These are phyloP conservation scores for Delphinus delphis DNA, from an alignment of 2,113 vertebrate species.

Conservation along the genomic window DNA sequence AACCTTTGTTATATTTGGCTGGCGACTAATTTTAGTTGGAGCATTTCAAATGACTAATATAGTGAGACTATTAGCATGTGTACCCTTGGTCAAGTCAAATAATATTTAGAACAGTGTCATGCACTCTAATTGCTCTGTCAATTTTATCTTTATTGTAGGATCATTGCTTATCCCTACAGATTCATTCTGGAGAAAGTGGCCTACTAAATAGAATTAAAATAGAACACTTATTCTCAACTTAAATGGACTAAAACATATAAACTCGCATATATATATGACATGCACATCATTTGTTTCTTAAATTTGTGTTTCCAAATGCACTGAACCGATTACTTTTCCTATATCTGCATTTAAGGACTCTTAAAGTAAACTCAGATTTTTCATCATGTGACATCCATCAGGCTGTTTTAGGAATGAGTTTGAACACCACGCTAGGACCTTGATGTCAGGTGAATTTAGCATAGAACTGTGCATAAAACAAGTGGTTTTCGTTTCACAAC, in stretches of 20 bases:
- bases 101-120: neutral
- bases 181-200: neutral
- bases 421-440: neutral
- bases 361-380: constrained; percentile 64
- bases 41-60: neutral
- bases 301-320: constrained; percentile 58
- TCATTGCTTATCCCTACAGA: neutral
- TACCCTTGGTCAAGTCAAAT: neutral
- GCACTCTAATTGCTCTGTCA: neutral
- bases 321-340: constrained; percentile 28
- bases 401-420: neutral
- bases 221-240: constrained; percentile 61
- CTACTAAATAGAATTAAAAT: constrained; percentile 44
- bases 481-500: neutral
- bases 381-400: neutral
- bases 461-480: neutral
- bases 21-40: neutral
- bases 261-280: constrained; percentile 35
- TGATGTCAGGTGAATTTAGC: neutral
- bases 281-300: constrained; percentile 48
- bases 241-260: constrained; percentile 61
- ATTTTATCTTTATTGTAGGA: neutral
- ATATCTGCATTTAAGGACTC: constrained; percentile 59
- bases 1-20: constrained; percentile 65
- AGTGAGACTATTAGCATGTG: neutral